phyloP scores from a whole-genome alignment of 2,888 invertebrate genomes.

The Mellilla xanthometata region DNA sequence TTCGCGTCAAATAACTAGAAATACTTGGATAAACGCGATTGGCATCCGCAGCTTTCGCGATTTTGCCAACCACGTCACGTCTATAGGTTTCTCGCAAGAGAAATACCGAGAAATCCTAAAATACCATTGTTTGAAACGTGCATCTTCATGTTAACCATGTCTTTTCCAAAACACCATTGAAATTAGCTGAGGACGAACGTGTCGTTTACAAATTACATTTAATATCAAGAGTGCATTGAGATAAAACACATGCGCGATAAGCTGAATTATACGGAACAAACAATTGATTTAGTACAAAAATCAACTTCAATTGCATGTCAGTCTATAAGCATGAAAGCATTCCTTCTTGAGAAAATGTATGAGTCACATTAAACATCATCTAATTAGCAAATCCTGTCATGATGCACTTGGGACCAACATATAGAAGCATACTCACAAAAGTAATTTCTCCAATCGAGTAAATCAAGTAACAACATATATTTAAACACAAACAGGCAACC shows the following conservation, averaged over 20 bases:
- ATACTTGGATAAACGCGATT: slow-evolving; percentile 49
- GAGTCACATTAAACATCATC: no score
- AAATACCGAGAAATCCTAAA: slow-evolving; percentile 51
- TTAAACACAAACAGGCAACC: no score
- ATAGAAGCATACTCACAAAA: no score
- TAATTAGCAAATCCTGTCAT: no score
- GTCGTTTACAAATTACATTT: slow-evolving; percentile 13
- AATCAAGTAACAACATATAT: no score
- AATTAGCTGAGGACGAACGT: slow-evolving; percentile 5
- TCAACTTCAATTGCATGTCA: no score
- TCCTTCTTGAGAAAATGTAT: no score
- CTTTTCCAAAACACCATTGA: slow-evolving; percentile 19
- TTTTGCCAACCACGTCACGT: slow-evolving; percentile 59
- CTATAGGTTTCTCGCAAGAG: slow-evolving; percentile 49
- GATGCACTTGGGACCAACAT: no score
- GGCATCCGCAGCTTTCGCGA: slow-evolving; percentile 46
- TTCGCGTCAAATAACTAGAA: slow-evolving; percentile 45
- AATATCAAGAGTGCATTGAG: slow-evolving; percentile 9
- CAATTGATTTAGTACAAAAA: no score
- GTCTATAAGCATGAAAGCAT: no score
- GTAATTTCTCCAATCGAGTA: no score
- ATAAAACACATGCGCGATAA: slow-evolving; percentile 20
- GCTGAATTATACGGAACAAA: slow-evolving; percentile 18
- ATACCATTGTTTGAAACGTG: slow-evolving; percentile 51
- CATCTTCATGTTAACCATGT: slow-evolving; percentile 32